phyloP scores from a whole-genome alignment of 2,888 invertebrate genomes.

The Stenichneumon culpator region DNA sequence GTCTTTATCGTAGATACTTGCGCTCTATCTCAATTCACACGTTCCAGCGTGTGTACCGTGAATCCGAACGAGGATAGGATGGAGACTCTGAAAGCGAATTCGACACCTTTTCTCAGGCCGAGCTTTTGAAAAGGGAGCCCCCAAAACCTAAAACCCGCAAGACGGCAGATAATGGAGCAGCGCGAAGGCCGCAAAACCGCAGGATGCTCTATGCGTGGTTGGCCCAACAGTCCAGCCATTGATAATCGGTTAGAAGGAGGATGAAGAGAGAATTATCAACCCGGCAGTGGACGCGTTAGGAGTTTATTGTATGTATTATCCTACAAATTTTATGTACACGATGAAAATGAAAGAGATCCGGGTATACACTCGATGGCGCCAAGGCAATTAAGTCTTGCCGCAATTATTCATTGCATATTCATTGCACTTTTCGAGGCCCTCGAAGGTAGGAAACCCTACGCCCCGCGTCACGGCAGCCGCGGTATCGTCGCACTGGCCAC shows the following conservation, averaged over 20 bases:
- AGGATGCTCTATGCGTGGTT: constrained; percentile 41
- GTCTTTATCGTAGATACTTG: constrained; percentile 55
- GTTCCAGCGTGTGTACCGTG: constrained; percentile 13
- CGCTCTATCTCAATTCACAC: constrained; percentile 52
- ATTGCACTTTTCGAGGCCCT: constrained; percentile 64
- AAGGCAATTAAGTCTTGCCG: constrained; percentile 61
- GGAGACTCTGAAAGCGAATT: constrained; percentile 32
- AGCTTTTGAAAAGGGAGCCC: constrained; percentile 43
- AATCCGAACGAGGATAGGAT: constrained; percentile 34
- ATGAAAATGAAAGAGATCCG: constrained; percentile 18
- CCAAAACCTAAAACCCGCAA: constrained; percentile 54
- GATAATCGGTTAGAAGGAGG: constrained; percentile 1
- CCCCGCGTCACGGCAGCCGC: constrained; percentile 39
- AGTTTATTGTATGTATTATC: not conserved
- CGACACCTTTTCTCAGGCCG: constrained; percentile 53
- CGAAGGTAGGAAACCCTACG: constrained; percentile 48
- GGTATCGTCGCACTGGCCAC: constrained; percentile 52
- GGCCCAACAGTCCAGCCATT: not conserved
- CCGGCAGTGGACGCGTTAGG: not conserved
- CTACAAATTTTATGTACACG: constrained; percentile 6
- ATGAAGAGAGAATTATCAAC: not conserved
- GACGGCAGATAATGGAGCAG: constrained; percentile 36
- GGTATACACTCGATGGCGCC: constrained; percentile 37
- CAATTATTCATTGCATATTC: constrained; percentile 69
- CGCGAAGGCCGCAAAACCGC: constrained; percentile 34